phyloP scores from a whole-genome alignment of 1,140 invertebrate genomes.

The Bombus huntii region DNA sequence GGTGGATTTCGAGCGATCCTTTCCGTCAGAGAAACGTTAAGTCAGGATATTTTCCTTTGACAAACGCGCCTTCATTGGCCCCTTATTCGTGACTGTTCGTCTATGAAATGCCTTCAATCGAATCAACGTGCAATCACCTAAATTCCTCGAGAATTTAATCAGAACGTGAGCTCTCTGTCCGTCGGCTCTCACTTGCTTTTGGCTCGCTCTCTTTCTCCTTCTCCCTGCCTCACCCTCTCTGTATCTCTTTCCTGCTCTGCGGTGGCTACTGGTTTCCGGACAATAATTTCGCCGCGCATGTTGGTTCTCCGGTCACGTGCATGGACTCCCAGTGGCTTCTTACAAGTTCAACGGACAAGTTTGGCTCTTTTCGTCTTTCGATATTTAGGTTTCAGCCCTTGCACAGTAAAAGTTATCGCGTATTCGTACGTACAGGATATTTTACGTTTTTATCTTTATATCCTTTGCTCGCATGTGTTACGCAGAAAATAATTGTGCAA shows the following conservation, averaged over 20 bases:
- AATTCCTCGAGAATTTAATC: conserved; percentile 76
- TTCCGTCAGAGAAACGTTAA: conserved; percentile 50
- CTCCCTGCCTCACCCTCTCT: background rate
- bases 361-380: conserved; percentile 65
- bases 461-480: no score
- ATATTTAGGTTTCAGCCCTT: conserved; percentile 66
- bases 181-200: conserved; percentile 6
- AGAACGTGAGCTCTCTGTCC: conserved; percentile 68
- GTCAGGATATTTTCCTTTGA: conserved; percentile 65
- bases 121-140: conserved; percentile 75
- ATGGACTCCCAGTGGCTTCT: conserved; percentile 66
- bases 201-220: background rate
- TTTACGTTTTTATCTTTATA: no score
- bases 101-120: conserved; percentile 76
- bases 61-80: conserved; percentile 73
- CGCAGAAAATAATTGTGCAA: no score
- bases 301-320: conserved; percentile 70
- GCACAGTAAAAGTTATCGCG: conserved; percentile 46
- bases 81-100: conserved; percentile 73
- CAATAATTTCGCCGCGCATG: conserved; percentile 68
- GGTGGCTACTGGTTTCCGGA: conserved; percentile 52
- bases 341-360: conserved; percentile 70
- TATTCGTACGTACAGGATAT: conserved; percentile 48
- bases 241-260: background rate
- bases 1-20: conserved; percentile 26